Base-by-base conservation (phyloP, 2,113 vertebrate species). In the Podarcis raffonei region DNA sequence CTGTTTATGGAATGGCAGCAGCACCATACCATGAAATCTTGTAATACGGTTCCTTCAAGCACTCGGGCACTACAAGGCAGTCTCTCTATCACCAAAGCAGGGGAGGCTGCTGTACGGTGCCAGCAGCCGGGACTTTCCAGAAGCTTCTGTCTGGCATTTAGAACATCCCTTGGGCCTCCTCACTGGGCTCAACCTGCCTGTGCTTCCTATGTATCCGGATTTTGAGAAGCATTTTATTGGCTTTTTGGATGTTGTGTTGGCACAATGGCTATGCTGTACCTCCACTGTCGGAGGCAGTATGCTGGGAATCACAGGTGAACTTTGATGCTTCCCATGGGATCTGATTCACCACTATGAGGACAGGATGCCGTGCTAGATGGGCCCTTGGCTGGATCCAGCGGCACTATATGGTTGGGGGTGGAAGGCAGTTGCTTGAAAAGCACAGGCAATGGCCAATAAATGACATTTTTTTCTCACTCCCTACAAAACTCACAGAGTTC, bases 21-120 rank as follows among this genome's bases (percentile, higher is more conserved):
- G 86, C 88, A 91, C 86, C 82, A 77, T 90, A 88, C 87, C 85
- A 92, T 90, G 86, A 87, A 87, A 85, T 89, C 90, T 23, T 77
- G 90, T 89, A 93, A 92, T 79, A 79, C 79, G 89, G 83, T 48
- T 90, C 89, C 37, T 83, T 66, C 13, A 53, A 37, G 32, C 42
- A 12, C 65, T 37, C n/a, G 8, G 25, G 3, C 15, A 53, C 39
- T 68, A 22, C 39, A 53, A 53, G n/a, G 81, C n/a, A 66, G 30
- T 16, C 27, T 57, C 4, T 68, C 37, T 32, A 53, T 78, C 85
- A 53, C 30, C 83, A 72, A 7, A 4, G 35, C 30, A 42, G 27
- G 18, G 7, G 32, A 39, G 57, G 57, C 72, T 77, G 35, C 25
- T 62, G 23, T 22, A 48, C 18, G 65, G 30, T 35, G 57, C 37